Percentiles rank a stretch among this genome's conserved stretches.
Conservation (phyloP, 2,888 invertebrate genomes). For the Blastobasis adustella region DNA sequence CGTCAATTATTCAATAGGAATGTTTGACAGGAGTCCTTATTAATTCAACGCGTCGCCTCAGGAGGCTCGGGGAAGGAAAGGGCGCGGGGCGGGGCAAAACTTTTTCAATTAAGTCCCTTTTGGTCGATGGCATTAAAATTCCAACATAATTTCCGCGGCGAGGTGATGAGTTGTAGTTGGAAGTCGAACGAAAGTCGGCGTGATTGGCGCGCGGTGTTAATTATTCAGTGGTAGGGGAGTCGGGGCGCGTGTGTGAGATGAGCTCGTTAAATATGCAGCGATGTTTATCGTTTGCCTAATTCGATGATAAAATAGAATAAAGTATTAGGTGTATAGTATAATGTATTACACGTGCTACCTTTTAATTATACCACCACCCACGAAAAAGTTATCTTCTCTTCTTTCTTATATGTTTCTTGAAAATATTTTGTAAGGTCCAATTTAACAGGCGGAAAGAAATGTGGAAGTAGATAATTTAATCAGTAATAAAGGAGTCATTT, state of each 20-base stretch:
- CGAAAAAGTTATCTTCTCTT: too few relatives aligned
- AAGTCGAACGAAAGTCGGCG: not conserved
- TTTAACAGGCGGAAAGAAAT: too few relatives aligned
- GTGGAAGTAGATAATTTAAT: too few relatives aligned
- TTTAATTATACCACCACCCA: too few relatives aligned
- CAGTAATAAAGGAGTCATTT: too few relatives aligned
- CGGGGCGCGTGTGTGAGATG: not conserved
- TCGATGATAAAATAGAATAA: too few relatives aligned
- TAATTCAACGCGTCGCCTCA: conserved; percentile 54
- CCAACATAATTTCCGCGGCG: conserved; percentile 44
- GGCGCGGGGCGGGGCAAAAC: conserved; percentile 28
- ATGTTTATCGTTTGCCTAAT: too few relatives aligned
- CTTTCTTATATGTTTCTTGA: too few relatives aligned
- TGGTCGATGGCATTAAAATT: conserved; percentile 59
- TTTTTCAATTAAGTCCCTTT: conserved; percentile 64
- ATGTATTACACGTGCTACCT: too few relatives aligned
- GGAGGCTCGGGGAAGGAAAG: conserved; percentile 28
- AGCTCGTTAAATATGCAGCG: not conserved
- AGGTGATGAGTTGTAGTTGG: conserved; percentile 19
- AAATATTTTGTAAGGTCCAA: too few relatives aligned
- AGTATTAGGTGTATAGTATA: too few relatives aligned
- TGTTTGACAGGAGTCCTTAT: conserved; percentile 49
- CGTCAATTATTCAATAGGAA: conserved; percentile 51
- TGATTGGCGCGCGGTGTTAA: not conserved
- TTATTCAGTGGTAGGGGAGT: conserved; percentile 2